Percentiles rank a stretch among this genome's conserved stretches.
Conservation (phyloP, 1,140 invertebrate genomes). For the Yoshiicerus persimilis region DNA sequence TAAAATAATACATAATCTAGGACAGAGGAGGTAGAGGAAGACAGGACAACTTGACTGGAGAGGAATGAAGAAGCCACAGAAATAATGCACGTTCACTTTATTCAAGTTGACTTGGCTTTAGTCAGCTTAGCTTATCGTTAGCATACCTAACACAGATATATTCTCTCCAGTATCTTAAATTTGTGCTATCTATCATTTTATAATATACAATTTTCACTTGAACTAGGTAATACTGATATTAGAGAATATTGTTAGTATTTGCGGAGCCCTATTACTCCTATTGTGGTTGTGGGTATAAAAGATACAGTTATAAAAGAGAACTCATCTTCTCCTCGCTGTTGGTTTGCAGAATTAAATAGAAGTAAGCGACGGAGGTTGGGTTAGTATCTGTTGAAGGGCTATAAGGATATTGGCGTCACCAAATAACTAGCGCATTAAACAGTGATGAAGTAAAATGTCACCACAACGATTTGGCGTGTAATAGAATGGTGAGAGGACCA, state of each 20-base stretch:
- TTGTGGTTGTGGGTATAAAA: neutral
- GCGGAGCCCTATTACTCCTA: neutral
- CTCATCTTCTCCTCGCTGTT: neutral
- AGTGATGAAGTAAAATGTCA: conserved; percentile 37
- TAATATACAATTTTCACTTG: neutral
- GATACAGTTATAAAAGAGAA: neutral
- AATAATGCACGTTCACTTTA: neutral
- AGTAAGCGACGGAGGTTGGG: neutral
- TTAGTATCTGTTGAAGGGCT: neutral
- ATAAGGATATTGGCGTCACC: conserved; percentile 14
- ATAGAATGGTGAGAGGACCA: conserved; percentile 36
- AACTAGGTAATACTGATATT: neutral
- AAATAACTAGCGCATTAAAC: conserved; percentile 28
- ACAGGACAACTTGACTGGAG: neutral
- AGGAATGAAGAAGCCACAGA: neutral
- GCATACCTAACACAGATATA: neutral
- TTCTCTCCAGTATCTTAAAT: neutral
- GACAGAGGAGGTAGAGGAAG: neutral
- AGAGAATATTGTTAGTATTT: neutral
- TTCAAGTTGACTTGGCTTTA: neutral
- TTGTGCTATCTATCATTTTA: neutral
- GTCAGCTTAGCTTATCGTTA: neutral
- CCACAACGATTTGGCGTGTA: conserved; percentile 31
- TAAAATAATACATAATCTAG: neutral
- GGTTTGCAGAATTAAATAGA: neutral